Evolutionary conservation across 2,113 vertebrate species (phyloP).

Genomic region (Rhipidura dahli): DNA sequence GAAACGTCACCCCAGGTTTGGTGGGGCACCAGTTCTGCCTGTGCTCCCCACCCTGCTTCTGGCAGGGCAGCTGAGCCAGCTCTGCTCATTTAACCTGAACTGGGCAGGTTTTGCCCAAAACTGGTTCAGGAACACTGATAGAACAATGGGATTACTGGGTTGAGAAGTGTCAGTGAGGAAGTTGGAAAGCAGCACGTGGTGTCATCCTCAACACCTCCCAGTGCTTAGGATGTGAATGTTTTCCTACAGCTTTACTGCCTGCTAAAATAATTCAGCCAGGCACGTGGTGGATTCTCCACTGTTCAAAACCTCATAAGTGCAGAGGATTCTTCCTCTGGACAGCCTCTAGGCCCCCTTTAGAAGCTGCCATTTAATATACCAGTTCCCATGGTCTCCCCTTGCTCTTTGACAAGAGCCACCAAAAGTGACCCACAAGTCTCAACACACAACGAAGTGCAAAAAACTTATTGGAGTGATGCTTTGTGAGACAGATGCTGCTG

Average conservation of each 20-base stretch:
- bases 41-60: neutral
- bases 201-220: neutral
- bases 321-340: neutral
- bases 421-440: accelerated
- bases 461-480: neutral
- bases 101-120: neutral
- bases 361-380: neutral
- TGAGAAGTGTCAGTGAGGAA: neutral
- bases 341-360: neutral
- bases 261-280: neutral
- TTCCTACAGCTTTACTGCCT: neutral
- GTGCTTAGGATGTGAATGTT: neutral
- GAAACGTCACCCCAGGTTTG: neutral
- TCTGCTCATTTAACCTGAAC: neutral
- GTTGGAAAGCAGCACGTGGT: neutral
- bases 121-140: neutral
- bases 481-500: neutral
- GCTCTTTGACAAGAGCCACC: neutral
- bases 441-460: neutral
- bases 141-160: neutral
- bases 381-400: neutral
- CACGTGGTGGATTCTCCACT: neutral
- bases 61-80: neutral
- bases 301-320: neutral
- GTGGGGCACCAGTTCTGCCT: neutral